phyloP scores from a whole-genome alignment of 2,888 invertebrate genomes.

The Mesoligia furuncula region DNA sequence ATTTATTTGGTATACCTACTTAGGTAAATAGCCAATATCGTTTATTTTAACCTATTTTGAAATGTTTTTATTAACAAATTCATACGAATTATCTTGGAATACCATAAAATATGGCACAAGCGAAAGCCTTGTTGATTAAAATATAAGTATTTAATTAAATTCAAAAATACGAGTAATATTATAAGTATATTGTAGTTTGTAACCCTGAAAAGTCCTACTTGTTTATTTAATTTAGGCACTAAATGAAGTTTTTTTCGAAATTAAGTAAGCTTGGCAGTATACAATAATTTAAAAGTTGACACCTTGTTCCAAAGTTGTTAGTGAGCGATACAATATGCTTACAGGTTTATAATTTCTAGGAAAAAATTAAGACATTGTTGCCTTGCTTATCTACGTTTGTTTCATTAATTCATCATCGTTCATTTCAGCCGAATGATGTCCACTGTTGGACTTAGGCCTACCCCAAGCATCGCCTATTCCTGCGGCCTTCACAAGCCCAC shows the following conservation, averaged over 20 bases:
- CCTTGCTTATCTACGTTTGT: not conserved
- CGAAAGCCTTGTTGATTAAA: conserved; percentile 24
- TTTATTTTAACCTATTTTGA: not conserved
- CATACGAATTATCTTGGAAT: conserved; percentile 22
- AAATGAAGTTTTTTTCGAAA: not conserved
- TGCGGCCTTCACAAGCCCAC: too few relatives aligned
- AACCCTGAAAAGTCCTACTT: conserved; percentile 52
- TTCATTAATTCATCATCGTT: not conserved
- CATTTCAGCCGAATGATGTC: not conserved
- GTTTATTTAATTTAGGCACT: conserved; percentile 17
- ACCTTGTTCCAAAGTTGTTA: not conserved
- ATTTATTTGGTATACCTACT: not conserved
- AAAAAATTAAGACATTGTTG: conserved; percentile 7
- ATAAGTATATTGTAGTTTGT: conserved; percentile 5
- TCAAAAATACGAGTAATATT: conserved; percentile 1
- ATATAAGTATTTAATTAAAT: conserved; percentile 14
- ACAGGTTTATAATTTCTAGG: not conserved
- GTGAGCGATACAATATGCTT: not conserved
- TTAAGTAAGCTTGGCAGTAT: conserved; percentile 8
- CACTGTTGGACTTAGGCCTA: not conserved
- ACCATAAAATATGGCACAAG: conserved; percentile 54
- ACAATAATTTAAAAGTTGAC: conserved; percentile 12
- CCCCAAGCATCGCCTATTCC: not conserved
- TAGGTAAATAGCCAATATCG: conserved; percentile 3
- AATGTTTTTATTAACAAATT: conserved; percentile 44